Evolutionary conservation across 2,888 invertebrate species (phyloP), one percentile per base, ranked within the genome.

Genomic region (Emmelina monodactyla): DNA sequence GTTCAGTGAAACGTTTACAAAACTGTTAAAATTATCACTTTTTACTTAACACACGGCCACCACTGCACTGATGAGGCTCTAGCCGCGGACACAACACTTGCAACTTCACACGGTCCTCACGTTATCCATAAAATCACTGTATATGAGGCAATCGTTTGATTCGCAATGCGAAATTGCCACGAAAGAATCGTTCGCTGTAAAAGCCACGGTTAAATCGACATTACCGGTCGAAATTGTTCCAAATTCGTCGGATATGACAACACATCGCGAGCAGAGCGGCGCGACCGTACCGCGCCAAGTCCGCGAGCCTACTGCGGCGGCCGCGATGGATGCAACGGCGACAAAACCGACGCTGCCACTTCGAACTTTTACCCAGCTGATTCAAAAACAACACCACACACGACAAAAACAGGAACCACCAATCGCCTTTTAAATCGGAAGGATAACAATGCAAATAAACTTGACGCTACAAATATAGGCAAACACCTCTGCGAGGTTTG

Each of bases 241-340:
- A 67, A 72, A 75, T 62, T 68, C 59, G 61, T 9, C n/a, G 19
- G 5, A n/a, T n/a, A n/a, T 28, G 5, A 28, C 3, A 28, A 11
- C 4, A 13, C 29, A 29, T 25, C 13, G 29, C 12, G 14, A 3
- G 12, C 29, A 14, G 28, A 14, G 14, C 29, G 14, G 9, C 63
- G 66, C 78, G 73, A 67, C 75, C 64, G 66, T 64, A 71, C 76
- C 62, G 70, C 75, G 73, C 78, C 67, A 64, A 57, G 58, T 62
- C 71, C 76, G 75, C 71, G 51, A 68, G 69, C 78, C 68, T 67
- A 79, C 78, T 76, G 70, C 65, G 51, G 41, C 40, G 52, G 51
- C 44, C 42, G 54, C 58, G 51, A 47, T 52, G 56, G 55, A 62
- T 62, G 57, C 61, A 62, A 62, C 61, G 55, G 58, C 69, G 65